These are phyloP conservation scores for Malacosoma neustria DNA, from an alignment of 2,888 invertebrate species.

Conservation along the genomic window DNA sequence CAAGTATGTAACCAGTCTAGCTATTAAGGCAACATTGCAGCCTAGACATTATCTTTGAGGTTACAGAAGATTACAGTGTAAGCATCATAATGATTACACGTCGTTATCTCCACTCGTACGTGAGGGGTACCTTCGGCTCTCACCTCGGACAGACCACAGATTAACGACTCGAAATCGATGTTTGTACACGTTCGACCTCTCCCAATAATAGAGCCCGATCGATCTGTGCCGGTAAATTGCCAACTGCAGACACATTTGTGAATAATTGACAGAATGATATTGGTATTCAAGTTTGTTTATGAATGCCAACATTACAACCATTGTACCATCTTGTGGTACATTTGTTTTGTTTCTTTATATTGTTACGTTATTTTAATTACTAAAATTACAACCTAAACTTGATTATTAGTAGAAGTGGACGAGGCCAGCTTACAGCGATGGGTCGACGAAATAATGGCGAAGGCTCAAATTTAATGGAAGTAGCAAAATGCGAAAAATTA, in stretches of 20 bases:
- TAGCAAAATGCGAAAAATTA: too few species aligned
- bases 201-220: conserved; percentile 69
- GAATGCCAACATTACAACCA: too few species aligned
- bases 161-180: conserved; percentile 71
- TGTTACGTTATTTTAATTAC: too few species aligned
- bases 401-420: too few species aligned
- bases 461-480: too few species aligned
- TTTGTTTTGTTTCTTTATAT: too few species aligned
- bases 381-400: too few species aligned
- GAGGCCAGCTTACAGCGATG: too few species aligned
- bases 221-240: conserved; percentile 64
- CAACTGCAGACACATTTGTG: conserved; percentile 52
- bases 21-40: conserved; percentile 3
- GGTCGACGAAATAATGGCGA: too few species aligned
- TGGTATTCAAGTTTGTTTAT: neutral
- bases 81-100: conserved; percentile 54
- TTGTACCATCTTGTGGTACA: too few species aligned
- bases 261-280: conserved; percentile 37
- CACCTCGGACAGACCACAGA: conserved; percentile 53
- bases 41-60: neutral
- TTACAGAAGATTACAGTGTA: conserved; percentile 11
- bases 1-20: conserved; percentile 6
- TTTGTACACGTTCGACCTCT: conserved; percentile 73
- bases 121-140: conserved; percentile 61
- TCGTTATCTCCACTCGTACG: conserved; percentile 56